A percentile compares a stretch with the other conserved stretches of the same genome.
These are phyloP conservation scores for Abrostola tripartita DNA, from an alignment of 2,888 invertebrate species.

Conservation along the genomic window DNA sequence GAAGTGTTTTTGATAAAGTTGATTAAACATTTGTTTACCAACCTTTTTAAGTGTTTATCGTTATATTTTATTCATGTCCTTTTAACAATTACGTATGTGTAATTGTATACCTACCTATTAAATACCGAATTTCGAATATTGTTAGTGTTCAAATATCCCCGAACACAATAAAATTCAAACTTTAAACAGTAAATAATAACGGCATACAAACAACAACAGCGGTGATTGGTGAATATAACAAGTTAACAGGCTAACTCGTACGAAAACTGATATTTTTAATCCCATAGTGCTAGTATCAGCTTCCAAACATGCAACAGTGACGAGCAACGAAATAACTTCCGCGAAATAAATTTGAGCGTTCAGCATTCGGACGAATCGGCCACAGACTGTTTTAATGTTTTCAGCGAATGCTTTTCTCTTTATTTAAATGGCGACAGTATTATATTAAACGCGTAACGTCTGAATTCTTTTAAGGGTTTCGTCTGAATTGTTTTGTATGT, in stretches of 20 bases:
- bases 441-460: neutral
- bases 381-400: slow-evolving; percentile 47
- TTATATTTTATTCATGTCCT: slow-evolving; percentile 14
- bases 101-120: neutral
- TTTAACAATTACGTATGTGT: slow-evolving; percentile 3
- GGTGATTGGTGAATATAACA: slow-evolving; percentile 26
- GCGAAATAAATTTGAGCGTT: slow-evolving; percentile 29
- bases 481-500: neutral
- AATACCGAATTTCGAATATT: neutral
- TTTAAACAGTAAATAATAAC: neutral
- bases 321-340: slow-evolving; percentile 18
- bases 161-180: no score
- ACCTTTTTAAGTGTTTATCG: slow-evolving; percentile 24
- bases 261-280: slow-evolving; percentile 39
- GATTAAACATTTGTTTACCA: slow-evolving; percentile 37
- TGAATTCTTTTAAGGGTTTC: neutral
- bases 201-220: slow-evolving; percentile 11
- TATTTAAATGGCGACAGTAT: slow-evolving; percentile 38
- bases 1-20: slow-evolving; percentile 39
- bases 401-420: slow-evolving; percentile 44
- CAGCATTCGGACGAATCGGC: slow-evolving; percentile 29
- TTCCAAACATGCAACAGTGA: slow-evolving; percentile 25
- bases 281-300: slow-evolving; percentile 21
- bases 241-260: slow-evolving; percentile 37
- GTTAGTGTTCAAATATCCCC: no score